A percentile compares a stretch with the other conserved stretches of the same genome.
phyloP scores from a whole-genome alignment of 2,888 invertebrate species.

The Nemotelus pantherinus region DNA sequence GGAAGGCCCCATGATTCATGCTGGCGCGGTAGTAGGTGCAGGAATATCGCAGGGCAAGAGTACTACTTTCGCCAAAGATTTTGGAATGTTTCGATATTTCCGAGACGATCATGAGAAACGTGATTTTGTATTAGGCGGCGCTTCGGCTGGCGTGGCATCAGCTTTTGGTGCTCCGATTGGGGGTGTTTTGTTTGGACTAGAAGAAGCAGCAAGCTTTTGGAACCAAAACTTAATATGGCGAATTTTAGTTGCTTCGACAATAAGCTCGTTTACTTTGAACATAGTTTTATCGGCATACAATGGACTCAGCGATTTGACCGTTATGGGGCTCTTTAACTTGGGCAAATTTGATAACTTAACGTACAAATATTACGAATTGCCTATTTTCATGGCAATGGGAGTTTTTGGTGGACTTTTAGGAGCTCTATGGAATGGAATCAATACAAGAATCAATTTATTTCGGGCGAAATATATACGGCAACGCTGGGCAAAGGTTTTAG shows the following conservation, averaged over 20 bases:
- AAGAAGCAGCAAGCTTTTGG: slow-evolving; percentile 99
- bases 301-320: slow-evolving; percentile 67
- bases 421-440: slow-evolving; percentile 91
- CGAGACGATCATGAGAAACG: slow-evolving; percentile 97
- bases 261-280: slow-evolving; percentile 94
- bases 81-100: slow-evolving; percentile 87
- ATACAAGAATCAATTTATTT: slow-evolving; percentile 86
- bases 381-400: slow-evolving; percentile 90
- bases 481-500: slow-evolving; percentile 81
- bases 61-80: slow-evolving; percentile 82
- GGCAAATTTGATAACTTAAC: slow-evolving; percentile 88
- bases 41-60: slow-evolving; percentile 97
- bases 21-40: slow-evolving; percentile 96
- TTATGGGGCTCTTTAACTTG: slow-evolving; percentile 85
- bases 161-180: slow-evolving; percentile 96
- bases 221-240: slow-evolving; percentile 97
- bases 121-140: slow-evolving; percentile 97
- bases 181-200: slow-evolving; percentile 94
- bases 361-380: slow-evolving; percentile 84
- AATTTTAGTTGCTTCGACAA: slow-evolving; percentile 95
- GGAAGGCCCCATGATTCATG: slow-evolving; percentile 99
- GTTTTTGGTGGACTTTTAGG: slow-evolving; percentile 89
- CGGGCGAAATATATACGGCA: slow-evolving; percentile 74
- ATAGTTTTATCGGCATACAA: slow-evolving; percentile 87
- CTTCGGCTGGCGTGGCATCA: slow-evolving; percentile 97